Base-by-base conservation (phyloP, 2,797 vertebrate genomes). In the Crocidura indochinensis region DNA sequence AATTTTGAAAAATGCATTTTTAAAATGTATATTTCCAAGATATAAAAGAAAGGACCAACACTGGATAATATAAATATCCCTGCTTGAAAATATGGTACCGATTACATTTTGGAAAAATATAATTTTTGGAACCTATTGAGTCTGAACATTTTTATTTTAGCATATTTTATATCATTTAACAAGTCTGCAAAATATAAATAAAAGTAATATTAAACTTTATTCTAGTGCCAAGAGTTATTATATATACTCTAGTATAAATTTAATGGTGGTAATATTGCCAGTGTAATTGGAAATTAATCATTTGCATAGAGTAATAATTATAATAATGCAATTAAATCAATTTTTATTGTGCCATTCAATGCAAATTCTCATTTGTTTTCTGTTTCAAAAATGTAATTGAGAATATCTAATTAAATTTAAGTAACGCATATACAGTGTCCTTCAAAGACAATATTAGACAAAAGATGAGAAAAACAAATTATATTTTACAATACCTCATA, bases 71-170 rank as follows among this genome's bases (percentile, higher is more conserved):
- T 31, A 60, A 80, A 22, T 46, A 2, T 3, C 19, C 1, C 19
- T 71, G 47, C 87, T 53, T 69, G 2, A 81, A 92, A 83, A 76
- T 87, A 27, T 51, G 6, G 3, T 47, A 24, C 44, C 51, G 72
- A 74, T 14, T 49, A 2, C 11, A 56, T 12, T 90, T 73, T 90
- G 26, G 19, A 49, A 77, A 60, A 73, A 12, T 71, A 44, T 84
- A 31, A 74, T 88, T 76, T 79, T 92, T 88, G 14, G 60, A 44
- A 85, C 29, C 10, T 69, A 15, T 38, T 92, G n/a, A n/a, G n/a
- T n/a, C n/a, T n/a, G n/a, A n/a, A n/a, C n/a, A n/a, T n/a, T n/a
- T n/a, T n/a, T n/a, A 91, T 91, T 92, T 94, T 22, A 71, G 10
- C 67, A 80, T 44, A 65, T 77, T 75, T 51, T 81, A 69, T 84